These are phyloP conservation scores for Pseudoatta argentina DNA, from an alignment of 1,140 invertebrate genomes.

Conservation along the genomic window DNA sequence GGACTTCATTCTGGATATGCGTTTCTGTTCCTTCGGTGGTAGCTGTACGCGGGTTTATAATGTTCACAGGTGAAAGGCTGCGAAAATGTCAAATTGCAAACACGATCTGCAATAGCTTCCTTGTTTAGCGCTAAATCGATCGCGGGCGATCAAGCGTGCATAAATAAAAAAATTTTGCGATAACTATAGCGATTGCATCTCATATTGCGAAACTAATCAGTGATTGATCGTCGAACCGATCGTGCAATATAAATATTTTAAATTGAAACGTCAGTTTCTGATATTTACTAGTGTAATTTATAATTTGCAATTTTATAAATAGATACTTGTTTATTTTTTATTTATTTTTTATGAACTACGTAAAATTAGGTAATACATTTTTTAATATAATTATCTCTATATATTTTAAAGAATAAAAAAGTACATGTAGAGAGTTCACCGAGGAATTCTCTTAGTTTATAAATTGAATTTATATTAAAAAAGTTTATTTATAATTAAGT, in stretches of 20 bases:
- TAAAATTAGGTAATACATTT: neutral
- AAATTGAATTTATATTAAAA: too few relatives aligned
- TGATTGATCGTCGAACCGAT: slow-evolving; percentile 1
- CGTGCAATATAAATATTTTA: neutral
- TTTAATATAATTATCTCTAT: neutral
- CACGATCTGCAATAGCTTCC: slow-evolving; percentile 62
- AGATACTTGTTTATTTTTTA: neutral
- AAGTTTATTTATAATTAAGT: too few relatives aligned
- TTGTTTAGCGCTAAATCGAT: slow-evolving; percentile 57
- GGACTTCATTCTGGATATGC: slow-evolving; percentile 71
- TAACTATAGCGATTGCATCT: slow-evolving; percentile 4
- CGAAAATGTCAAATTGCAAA: slow-evolving; percentile 67
- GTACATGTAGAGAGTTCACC: neutral
- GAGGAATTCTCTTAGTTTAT: neutral
- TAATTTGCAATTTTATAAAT: neutral
- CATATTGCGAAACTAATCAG: neutral
- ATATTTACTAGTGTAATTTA: neutral
- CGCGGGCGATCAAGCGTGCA: neutral
- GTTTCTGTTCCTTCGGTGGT: slow-evolving; percentile 57
- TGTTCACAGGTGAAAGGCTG: slow-evolving; percentile 69
- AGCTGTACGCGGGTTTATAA: slow-evolving; percentile 7
- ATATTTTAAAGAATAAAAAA: neutral
- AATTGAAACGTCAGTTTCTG: neutral
- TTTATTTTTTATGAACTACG: neutral
- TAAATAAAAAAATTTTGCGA: slow-evolving; percentile 9